phyloP scores from a whole-genome alignment of 2,888 invertebrate genomes.

The Corbicula japonica region DNA sequence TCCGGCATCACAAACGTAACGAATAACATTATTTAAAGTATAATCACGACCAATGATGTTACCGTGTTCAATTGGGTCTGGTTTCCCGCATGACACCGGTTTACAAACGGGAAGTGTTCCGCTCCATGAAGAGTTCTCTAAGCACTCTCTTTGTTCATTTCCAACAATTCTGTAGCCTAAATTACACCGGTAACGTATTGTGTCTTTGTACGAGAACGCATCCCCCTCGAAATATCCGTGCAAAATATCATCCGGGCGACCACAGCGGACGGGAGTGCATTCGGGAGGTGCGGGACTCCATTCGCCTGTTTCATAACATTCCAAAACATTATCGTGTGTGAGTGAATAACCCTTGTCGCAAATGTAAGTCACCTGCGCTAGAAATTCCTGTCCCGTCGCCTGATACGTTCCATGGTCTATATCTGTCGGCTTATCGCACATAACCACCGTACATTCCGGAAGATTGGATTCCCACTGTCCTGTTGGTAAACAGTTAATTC shows the following conservation, averaged over 20 bases:
- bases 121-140: slow-evolving; percentile 79
- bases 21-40: slow-evolving; percentile 75
- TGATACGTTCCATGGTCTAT: slow-evolving; percentile 71
- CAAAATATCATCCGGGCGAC: slow-evolving; percentile 63
- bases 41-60: slow-evolving; percentile 57
- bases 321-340: slow-evolving; percentile 68
- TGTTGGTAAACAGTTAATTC: slow-evolving; percentile 76
- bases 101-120: slow-evolving; percentile 80
- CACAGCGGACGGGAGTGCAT: slow-evolving; percentile 81
- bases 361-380: slow-evolving; percentile 57
- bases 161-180: slow-evolving; percentile 78
- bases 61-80: slow-evolving; percentile 71
- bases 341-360: slow-evolving; percentile 81
- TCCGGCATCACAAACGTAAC: slow-evolving; percentile 82
- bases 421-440: slow-evolving; percentile 77
- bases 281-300: slow-evolving; percentile 83
- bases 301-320: slow-evolving; percentile 79
- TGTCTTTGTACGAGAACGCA: slow-evolving; percentile 77
- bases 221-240: slow-evolving; percentile 87
- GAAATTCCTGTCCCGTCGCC: slow-evolving; percentile 25
- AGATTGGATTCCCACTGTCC: slow-evolving; percentile 81
- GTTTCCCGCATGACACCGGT: slow-evolving; percentile 78
- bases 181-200: slow-evolving; percentile 87
- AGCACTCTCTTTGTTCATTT: slow-evolving; percentile 64
- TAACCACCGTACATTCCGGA: slow-evolving; percentile 78